phyloP scores from a whole-genome alignment of 1,140 invertebrate genomes.

The Camponotus vicinus region DNA sequence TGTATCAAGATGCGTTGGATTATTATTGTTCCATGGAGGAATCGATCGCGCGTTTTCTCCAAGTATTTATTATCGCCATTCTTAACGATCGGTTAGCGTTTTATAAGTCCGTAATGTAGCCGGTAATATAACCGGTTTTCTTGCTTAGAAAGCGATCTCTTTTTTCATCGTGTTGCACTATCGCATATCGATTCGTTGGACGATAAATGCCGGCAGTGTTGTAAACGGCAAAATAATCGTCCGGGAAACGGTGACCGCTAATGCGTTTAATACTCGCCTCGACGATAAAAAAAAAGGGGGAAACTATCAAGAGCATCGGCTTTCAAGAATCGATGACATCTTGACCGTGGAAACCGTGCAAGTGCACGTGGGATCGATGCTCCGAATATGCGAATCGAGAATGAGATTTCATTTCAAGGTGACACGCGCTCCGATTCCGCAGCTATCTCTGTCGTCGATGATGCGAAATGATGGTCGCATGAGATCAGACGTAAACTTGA shows the following conservation, averaged over 20 bases:
- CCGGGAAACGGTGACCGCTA: conserved; percentile 7
- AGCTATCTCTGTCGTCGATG: background rate
- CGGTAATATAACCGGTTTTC: conserved; percentile 66
- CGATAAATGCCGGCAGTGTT: conserved; percentile 32
- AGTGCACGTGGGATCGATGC: conserved; percentile 53
- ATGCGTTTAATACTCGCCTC: conserved; percentile 53
- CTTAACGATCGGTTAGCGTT: conserved; percentile 56
- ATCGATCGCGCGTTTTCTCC: conserved; percentile 30
- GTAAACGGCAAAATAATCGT: conserved; percentile 56
- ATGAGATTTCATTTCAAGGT: conserved; percentile 26
- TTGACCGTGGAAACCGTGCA: conserved; percentile 47
- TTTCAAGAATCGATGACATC: conserved; percentile 62
- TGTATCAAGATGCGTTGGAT: background rate
- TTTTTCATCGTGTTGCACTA: conserved; percentile 48
- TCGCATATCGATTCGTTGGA: conserved; percentile 60
- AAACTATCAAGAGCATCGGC: conserved; percentile 22
- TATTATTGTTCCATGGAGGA: conserved; percentile 23
- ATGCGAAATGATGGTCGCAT: background rate
- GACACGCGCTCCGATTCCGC: background rate
- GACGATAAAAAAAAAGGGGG: background rate
- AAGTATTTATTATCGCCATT: conserved; percentile 30
- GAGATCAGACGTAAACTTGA: too few relatives aligned
- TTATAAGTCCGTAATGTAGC: conserved; percentile 67
- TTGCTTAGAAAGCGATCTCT: conserved; percentile 65
- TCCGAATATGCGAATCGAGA: conserved; percentile 20